Evolutionary conservation across 2,888 invertebrate genomes (phyloP), one percentile per base, ranked within the genome.

Genomic region (Trachelus stipa): DNA sequence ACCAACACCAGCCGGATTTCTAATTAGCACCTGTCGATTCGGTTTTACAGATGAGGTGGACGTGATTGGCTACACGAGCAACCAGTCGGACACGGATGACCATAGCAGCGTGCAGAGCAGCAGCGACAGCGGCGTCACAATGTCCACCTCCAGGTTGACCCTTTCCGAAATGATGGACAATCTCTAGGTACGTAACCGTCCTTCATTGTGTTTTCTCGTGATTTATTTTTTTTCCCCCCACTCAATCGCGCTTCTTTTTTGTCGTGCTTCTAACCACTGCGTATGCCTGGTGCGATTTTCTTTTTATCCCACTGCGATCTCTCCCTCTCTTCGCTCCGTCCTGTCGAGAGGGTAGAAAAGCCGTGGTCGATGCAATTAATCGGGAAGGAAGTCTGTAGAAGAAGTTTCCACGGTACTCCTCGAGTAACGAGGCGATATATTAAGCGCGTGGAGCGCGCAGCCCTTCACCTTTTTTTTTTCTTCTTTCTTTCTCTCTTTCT

Each of bases 61-160:
- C 92, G 96, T 97, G 89, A 95, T 96, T 88, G 96, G 97, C 79
- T 96, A 96, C 93, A 96, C 96, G 91, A 96, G 96, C 91, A 96
- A 95, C 93, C 96, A 96, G 92, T 96, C 95, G 91, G 96, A 96
- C 92, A 95, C 95, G 85, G 96, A 96, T 92, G 96, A 96, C 92
- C 95, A 96, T 90, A 95, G 95, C 92, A 96, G 96, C 83, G 95
- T 94, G 79, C 95, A 95, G 92, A 95, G 95, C 91, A 94, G 94
- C 88, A 95, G 94, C 89, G 95, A 95, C 92, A 96, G 96, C 89
- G 96, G 95, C 86, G 95, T 94, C 90, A 94, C 94, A 88, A 94
- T 94, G 93, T 94, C 94, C 89, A 94, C 94, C 88, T 94, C 94
- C 89, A 94, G 94, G 89, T 93, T 95, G 89, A 94, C 94, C 86